Base-by-base conservation (phyloP, 1,140 invertebrate genomes). In the Bombus sylvicola region DNA sequence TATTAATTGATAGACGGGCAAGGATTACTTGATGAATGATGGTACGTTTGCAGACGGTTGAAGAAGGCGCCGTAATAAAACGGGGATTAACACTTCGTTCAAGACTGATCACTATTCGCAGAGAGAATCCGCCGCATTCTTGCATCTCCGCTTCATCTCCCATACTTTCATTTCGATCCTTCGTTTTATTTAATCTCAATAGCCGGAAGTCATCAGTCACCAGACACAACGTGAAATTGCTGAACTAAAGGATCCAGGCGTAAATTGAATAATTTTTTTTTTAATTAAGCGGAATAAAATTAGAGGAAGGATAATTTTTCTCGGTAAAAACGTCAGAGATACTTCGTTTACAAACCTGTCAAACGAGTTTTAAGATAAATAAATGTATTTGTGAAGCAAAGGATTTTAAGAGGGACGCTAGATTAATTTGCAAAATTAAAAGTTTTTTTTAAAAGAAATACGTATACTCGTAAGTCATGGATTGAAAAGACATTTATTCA, bases 1-100 rank as follows among this genome's bases (percentile, higher is more conserved):
- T 31, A 68, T 85, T 85, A 85, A 85, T 85, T 85, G 64, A n/a
- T 57, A 43, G 25, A 62, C 64, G 28, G 72, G 15, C 39, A 31
- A 66, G 81, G 73, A 83, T 83, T 77, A 76, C 41, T 39, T 62
- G 73, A 83, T 41, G 73, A 77, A 76, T 66, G 81, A 76, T n/a
- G 22, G 34, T 18, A 28, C 31, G 79, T 53, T 66, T 75, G 28
- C 15, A 41, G 72, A 64, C 59, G 73, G 81, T 75, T 66, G 43
- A 83, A 83, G 64, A 8, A 53, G 82, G 64, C 10, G 18, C 1
- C 64, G 74, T 83, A 76, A 82, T 82, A 82, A 77, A 83, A 78
- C 82, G 43, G 28, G 34, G 82, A 83, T 83, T 83, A 78, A n/a
- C 53, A 43, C 69, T 77, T 77, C 34, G 75, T 81, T 47, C 25